Evolutionary conservation across 2,113 vertebrate species (phyloP), one percentile per base, ranked within the genome.

Genomic region (Anoura caudifer): DNA sequence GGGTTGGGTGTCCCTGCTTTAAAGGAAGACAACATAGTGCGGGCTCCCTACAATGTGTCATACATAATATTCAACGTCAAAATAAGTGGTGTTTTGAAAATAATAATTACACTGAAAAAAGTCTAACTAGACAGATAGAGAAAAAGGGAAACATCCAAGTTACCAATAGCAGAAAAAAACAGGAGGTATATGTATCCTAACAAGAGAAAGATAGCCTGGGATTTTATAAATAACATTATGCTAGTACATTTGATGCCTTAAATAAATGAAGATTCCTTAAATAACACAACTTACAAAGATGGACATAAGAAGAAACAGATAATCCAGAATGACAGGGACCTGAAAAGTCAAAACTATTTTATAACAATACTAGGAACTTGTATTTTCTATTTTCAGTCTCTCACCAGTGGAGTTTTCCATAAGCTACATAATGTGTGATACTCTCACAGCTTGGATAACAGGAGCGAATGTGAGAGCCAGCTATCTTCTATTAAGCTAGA

Each of bases 81-180:
- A 95, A 90, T 24, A 91, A 50, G 20, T 45, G 65, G 22, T 83
- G 5, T 76, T 91, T 83, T 70, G 28, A 96, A 91, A 88, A 94
- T 77, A 82, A 36, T 83, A 59, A 90, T 50, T 87, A 33, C 17
- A 45, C 7, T 33, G 28, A 54, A 36, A 90, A 81, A 93, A 86
- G 67, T 54, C 14, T 93, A 76, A 24, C 41, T 69, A 86, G 22
- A 69, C 26, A 70, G 24, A 86, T 61, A 41, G 45, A 47, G 50
- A 36, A 50, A 73, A 94, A 65, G 33, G 56, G 15, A 47, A 76
- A 81, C 65, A 75, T 12, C n/a, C 89, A 92, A 87, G 38, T 73
- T 61, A 54, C 17, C 41, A 95, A 41, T 11, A 76, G 36, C 15
- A 76, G 7, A 14, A 86, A 75, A 7, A 93, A 81, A 43, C 3